Base-by-base conservation (phyloP, 2,888 invertebrate species). In the Taenaris catops region DNA sequence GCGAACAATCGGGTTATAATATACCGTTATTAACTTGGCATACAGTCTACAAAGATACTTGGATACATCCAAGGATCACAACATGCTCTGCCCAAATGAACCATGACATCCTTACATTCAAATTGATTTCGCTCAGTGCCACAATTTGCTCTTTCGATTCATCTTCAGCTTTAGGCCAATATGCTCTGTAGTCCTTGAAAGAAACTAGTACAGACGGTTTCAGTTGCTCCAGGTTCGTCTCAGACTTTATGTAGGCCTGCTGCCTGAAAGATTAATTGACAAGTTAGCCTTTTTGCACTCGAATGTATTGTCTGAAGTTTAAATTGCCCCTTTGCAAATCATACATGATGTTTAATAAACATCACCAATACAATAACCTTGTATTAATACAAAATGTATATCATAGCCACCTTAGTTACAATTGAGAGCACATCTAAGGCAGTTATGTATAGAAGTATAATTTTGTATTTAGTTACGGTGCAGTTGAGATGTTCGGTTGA, bases 181-280 rank as follows among this genome's bases (percentile, higher is more conserved):
- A 67, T 0, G 88, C 87, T 0, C 64, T 78, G 44, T 73, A 87
- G 27, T 87, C 66, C 27, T 73, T 74, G 49, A 89, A 61, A 0
- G 57, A 53, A 0, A 88, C 40, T 0, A 79, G 38, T 0, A 66
- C 59, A 0, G 53, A 57, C 0, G 76, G 68, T 26, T 73, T 78
- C 4, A 63, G 14, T 0, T 60, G 61, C 6, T 78, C 74, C 16
- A 83, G 42, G 43, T 75, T 79, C 7, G 63, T 57, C 11, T 83
- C 84, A 0, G 84, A 83, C 4, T 74, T 75, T 34, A 84, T 75
- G 48, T 75, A 81, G 0, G 79, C 57, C 57, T 84, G 83, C 53
- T 78, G 76, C 0, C 83, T 84, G 56, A 1, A 47, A 55, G 16
- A 25, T 5, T 7, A 14, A 14, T 14, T n/a, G n/a, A n/a, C n/a